phyloP scores from a whole-genome alignment of 2,113 vertebrate genomes.

The Stercorarius parasiticus region DNA sequence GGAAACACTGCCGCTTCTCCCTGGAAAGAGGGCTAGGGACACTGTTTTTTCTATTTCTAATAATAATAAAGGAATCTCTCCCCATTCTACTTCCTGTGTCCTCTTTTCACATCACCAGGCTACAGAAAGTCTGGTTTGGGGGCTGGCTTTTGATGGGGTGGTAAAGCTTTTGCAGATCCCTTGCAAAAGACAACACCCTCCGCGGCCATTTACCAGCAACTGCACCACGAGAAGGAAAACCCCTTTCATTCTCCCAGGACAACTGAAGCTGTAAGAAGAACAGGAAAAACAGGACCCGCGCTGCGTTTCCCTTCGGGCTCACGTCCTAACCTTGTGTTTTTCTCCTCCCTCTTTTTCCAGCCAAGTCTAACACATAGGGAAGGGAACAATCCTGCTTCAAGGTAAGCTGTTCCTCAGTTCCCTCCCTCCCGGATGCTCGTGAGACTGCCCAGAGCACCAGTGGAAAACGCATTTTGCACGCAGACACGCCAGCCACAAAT shows the following conservation, averaged over 20 bases:
- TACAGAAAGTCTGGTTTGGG: background rate
- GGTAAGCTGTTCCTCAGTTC: background rate
- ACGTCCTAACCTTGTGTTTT: background rate
- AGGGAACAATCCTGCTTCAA: background rate
- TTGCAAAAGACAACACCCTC: background rate
- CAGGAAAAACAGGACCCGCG: background rate
- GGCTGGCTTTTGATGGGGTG: background rate
- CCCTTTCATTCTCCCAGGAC: background rate
- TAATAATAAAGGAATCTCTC: background rate
- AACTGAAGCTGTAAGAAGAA: background rate
- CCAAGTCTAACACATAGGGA: background rate
- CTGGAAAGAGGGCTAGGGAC: background rate
- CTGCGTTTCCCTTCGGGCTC: background rate
- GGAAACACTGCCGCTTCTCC: background rate
- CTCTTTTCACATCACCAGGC: background rate
- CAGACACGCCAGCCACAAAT: rapidly evolving
- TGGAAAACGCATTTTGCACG: background rate
- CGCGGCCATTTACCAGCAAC: background rate
- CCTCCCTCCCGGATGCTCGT: rapidly evolving
- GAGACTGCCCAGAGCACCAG: background rate
- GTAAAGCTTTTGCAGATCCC: background rate
- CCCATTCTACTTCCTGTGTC: background rate
- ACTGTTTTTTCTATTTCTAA: background rate
- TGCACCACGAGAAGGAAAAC: background rate
- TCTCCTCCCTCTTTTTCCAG: background rate